Evolutionary conservation across 1,140 invertebrate genomes (phyloP).

Genomic region (Zophobas atratus): DNA sequence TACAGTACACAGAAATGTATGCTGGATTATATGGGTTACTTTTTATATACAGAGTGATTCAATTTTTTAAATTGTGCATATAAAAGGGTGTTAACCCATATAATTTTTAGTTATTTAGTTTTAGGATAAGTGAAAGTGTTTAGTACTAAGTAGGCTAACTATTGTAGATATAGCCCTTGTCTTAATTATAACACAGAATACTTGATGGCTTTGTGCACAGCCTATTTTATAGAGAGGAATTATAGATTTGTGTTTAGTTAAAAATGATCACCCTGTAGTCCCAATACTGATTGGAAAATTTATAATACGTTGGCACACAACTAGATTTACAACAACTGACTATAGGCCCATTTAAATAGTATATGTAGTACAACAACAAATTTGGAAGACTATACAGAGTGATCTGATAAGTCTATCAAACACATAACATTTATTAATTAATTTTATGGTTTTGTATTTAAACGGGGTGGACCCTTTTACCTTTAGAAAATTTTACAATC

Average conservation of each 20-base stretch:
- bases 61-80: no score
- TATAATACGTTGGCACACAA: neutral
- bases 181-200: slow-evolving; percentile 50
- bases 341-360: slow-evolving; percentile 3
- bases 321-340: neutral
- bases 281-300: slow-evolving; percentile 12
- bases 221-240: slow-evolving; percentile 29
- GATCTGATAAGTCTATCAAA: neutral
- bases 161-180: slow-evolving; percentile 1
- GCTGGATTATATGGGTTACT: neutral
- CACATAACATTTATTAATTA: neutral
- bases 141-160: slow-evolving; percentile 24
- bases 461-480: slow-evolving; percentile 33
- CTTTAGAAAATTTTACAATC: slow-evolving; percentile 15
- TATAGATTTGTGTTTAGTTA: slow-evolving; percentile 12
- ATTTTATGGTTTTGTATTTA: slow-evolving; percentile 3
- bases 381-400: slow-evolving; percentile 18
- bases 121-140: slow-evolving; percentile 18
- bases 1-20: slow-evolving; percentile 12
- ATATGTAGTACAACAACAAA: no score
- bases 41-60: neutral
- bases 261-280: slow-evolving; percentile 20
- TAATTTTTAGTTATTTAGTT: no score
- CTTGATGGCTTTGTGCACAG: slow-evolving; percentile 51
- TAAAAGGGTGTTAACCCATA: no score